Evolutionary conservation across 2,113 vertebrate species (phyloP), one percentile per base, ranked within the genome.

Genomic region (Semnornis frantzii): DNA sequence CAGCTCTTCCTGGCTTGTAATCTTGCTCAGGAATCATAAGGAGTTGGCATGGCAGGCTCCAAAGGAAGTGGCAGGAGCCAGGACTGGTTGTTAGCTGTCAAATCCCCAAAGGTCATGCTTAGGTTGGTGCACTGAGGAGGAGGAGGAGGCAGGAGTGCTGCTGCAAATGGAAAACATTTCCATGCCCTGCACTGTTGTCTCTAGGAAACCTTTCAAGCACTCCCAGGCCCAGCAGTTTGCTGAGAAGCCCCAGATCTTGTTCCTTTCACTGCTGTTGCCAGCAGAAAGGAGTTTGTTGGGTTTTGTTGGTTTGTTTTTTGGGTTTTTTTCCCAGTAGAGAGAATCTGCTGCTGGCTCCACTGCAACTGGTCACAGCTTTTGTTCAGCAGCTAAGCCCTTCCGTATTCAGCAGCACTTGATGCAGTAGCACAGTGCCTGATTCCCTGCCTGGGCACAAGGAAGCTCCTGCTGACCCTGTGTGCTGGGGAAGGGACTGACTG

Each of bases 51-150:
- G 34, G 58, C 6, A 34, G 82, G 69, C 77, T n/a, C 62, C 2
- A 14, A 39, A 96, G 92, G 95, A 95, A 96, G 92, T 23, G 75
- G 92, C 82, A 58, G 78, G 71, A 91, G 92, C 92, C 92, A 91
- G 94, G 54, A 3, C 37, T 57, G 78, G 55, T 37, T 91, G 81
- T 65, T 46, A 48, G 74, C 87, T 92, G 64, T 37, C 87, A 66
- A 6, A 31, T 44, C 54, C 85, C 72, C 7, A 18, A 39, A 46
- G 77, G 92, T 91, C 89, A 25, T 7, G 71, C 80, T 62, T 59
- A 55, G 87, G 85, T 54, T 90, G 66, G 72, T 54, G 84, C 66
- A 2, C 62, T 44, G 92, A 30, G 48, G 48, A 50, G 48, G 48
- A 50, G 48, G 59, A 24, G 5, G 60, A 87, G 85, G 68, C 37